Evolutionary conservation across 1,140 invertebrate genomes (phyloP), one percentile per base, ranked within the genome.

Genomic region (Hycleus cichorii): DNA sequence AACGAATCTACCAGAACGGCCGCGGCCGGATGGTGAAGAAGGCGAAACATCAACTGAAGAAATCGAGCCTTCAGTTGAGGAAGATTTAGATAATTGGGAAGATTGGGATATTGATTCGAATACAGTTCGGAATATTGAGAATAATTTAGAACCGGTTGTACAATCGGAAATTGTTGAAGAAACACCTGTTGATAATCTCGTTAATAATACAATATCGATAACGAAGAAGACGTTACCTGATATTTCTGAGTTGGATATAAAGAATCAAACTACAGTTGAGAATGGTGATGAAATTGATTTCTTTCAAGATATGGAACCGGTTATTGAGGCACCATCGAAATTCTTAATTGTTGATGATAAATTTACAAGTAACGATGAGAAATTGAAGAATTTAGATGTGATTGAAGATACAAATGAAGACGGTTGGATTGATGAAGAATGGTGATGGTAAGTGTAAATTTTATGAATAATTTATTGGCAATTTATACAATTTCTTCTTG

Each of bases 261-360:
- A 89, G 69, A 82, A 84, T 68, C 82, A 85, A 50, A 42, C 11
- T 7, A 42, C 40, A 74, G 76, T 49, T 39, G 57, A 62, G 3
- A 74, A 78, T 12, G 72, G 75, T 18, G 78, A 83, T 53, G 83
- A 86, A 57, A 77, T 86, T 64, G 86, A 91, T 68, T 90, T 89
- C 63, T 91, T 91, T 65, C 85, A 84, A 49, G 89, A 90, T 68
- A 91, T 91, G 89, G 86, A 85, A 63, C 89, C 89, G 4, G 80
- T 89, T 4, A 90, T 91, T 64, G 80, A 86, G 47, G 83, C 82
- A 62, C 78, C 82, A 7, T 78, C 77, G 42, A 69, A 65, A 49
- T 72, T 61, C 62, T 25, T 72, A 27, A 57, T 72, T 47, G 52
- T 59, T 24, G 59, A 64, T 10, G 18, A 18, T 18, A 18, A 18